phyloP scores from a whole-genome alignment of 53 echinoderm and acorn worm genomes.

The Holothuria leucospilota region DNA sequence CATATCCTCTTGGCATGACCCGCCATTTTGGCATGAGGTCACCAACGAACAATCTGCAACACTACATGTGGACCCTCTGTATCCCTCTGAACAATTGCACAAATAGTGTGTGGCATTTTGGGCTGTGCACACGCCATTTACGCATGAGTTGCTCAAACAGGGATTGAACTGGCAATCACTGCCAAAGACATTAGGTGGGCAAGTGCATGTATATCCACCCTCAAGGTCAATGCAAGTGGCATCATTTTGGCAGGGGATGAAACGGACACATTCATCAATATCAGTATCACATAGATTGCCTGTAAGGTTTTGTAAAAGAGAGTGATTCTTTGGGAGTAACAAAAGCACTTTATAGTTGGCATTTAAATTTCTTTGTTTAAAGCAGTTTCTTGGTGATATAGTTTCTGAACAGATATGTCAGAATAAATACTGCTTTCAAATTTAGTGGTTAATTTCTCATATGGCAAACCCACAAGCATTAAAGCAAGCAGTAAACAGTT shows the following conservation, averaged over 20 bases:
- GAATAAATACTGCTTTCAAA: no score
- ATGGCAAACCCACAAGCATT: no score
- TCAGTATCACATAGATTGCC: conserved; percentile 70
- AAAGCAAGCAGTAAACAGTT: no score
- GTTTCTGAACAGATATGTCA: no score
- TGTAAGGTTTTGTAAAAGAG: conserved; percentile 15
- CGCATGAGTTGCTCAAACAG: conserved; percentile 72
- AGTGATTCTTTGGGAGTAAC: no score
- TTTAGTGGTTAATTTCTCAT: no score
- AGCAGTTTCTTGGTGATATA: no score
- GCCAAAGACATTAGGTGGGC: conserved; percentile 59
- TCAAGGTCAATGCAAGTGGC: conserved; percentile 68
- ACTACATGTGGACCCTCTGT: conserved; percentile 63
- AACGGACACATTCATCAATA: conserved; percentile 71
- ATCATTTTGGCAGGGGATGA: conserved; percentile 69
- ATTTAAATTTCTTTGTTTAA: no score
- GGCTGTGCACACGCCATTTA: conserved; percentile 64
- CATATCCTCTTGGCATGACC: conserved; percentile 63
- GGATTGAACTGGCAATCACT: conserved; percentile 69
- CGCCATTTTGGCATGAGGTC: conserved; percentile 71
- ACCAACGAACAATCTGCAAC: conserved; percentile 68
- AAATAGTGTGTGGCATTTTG: conserved; percentile 42
- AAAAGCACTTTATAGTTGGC: no score
- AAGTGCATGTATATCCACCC: conserved; percentile 69
- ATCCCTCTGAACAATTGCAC: conserved; percentile 80